A percentile compares a stretch with the other conserved stretches of the same genome.
Evolutionary conservation across 2,888 invertebrate species (phyloP).

Genomic region (Agrotis clavis): DNA sequence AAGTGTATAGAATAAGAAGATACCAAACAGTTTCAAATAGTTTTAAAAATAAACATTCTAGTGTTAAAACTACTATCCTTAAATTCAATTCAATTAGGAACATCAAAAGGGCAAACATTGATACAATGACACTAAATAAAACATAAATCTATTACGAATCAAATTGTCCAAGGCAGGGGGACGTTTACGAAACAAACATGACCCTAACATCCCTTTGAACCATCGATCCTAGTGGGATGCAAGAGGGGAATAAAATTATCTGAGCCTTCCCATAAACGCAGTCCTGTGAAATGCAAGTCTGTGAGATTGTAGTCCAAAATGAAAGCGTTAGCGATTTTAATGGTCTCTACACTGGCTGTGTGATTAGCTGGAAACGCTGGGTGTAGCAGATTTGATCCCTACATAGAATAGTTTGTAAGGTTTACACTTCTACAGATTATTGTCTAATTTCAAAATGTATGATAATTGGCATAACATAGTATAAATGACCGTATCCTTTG

Average conservation of each 20-base stretch:
- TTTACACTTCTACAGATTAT: no score
- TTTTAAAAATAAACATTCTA: not conserved
- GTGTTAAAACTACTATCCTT: not conserved
- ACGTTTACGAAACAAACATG: constrained; percentile 85
- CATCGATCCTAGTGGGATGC: constrained; percentile 73
- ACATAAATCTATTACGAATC: constrained; percentile 85
- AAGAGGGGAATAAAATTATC: constrained; percentile 88
- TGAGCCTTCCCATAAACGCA: constrained; percentile 76
- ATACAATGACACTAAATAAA: constrained; percentile 77
- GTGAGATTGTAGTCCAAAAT: constrained; percentile 67
- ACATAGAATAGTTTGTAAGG: no score
- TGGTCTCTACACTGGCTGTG: not conserved
- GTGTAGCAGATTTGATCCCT: no score
- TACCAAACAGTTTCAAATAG: not conserved
- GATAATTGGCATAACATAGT: no score
- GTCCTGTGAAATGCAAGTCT: constrained; percentile 76
- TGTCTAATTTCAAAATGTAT: no score
- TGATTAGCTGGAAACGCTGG: no score
- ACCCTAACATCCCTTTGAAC: constrained; percentile 81
- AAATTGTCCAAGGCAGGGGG: constrained; percentile 81
- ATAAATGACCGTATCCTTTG: no score
- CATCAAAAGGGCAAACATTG: constrained; percentile 67
- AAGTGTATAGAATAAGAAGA: not conserved
- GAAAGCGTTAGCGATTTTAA: constrained; percentile 16
- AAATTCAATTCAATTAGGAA: constrained; percentile 58